These are phyloP conservation scores for Drosophila niveifrons DNA, from an alignment of 2,888 invertebrate species.

Conservation along the genomic window DNA sequence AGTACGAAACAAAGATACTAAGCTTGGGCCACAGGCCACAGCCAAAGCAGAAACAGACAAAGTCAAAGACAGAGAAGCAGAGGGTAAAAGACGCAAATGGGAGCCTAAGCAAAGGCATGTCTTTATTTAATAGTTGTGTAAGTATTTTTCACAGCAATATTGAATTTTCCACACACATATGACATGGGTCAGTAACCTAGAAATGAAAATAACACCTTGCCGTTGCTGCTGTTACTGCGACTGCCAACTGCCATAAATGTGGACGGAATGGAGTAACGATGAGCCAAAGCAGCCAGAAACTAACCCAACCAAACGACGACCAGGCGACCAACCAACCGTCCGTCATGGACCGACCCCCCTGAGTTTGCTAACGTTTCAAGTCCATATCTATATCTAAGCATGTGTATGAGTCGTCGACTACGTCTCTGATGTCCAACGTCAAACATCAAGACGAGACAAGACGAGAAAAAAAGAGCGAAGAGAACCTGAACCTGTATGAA, in stretches of 20 bases:
- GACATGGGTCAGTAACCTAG: slow-evolving; percentile 82
- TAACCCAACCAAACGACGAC: slow-evolving; percentile 52
- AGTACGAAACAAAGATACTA: slow-evolving; percentile 66
- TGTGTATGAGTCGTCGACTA: slow-evolving; percentile 58
- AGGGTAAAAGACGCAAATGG: not conserved
- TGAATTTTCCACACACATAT: slow-evolving; percentile 81
- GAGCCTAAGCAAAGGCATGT: slow-evolving; percentile 46
- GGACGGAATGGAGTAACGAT: slow-evolving; percentile 60
- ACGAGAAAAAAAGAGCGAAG: slow-evolving; percentile 21
- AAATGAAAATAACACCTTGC: slow-evolving; percentile 80
- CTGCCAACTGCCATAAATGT: slow-evolving; percentile 74
- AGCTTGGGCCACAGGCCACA: slow-evolving; percentile 52
- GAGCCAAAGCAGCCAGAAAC: slow-evolving; percentile 61
- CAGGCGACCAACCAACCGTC: slow-evolving; percentile 45
- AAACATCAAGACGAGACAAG: slow-evolving; percentile 44
- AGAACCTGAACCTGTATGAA: slow-evolving; percentile 67
- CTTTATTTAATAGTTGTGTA: slow-evolving; percentile 77
- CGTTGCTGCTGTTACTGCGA: not conserved
- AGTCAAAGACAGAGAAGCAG: not conserved
- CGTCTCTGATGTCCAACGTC: slow-evolving; percentile 34
- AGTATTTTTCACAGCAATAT: slow-evolving; percentile 80
- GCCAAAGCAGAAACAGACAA: not conserved
- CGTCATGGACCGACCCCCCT: slow-evolving; percentile 62
- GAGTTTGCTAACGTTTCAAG: slow-evolving; percentile 70
- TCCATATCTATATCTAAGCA: slow-evolving; percentile 77